Conservation (phyloP, 2,888 invertebrate genomes). For the Hoplodrina ambigua region DNA sequence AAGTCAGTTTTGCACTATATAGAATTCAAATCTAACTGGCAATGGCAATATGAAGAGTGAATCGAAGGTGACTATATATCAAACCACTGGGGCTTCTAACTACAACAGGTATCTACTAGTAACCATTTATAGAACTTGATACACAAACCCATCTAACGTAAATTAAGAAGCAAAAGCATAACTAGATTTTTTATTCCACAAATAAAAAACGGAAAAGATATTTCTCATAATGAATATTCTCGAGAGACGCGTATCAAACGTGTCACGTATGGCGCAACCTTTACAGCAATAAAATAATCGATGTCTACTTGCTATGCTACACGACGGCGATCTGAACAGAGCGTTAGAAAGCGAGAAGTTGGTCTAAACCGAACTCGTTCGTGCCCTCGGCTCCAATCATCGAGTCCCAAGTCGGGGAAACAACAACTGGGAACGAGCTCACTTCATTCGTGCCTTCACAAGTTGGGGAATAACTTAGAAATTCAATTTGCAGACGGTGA, state of each 20-base stretch:
- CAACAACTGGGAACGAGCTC: slow-evolving; percentile 83
- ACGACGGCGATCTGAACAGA: slow-evolving; percentile 50
- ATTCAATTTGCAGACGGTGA: slow-evolving; percentile 85
- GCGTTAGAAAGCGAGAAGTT: slow-evolving; percentile 65
- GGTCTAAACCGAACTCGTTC: slow-evolving; percentile 68
- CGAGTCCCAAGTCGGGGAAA: slow-evolving; percentile 73
- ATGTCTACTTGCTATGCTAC: slow-evolving; percentile 52
- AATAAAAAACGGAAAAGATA: slow-evolving; percentile 29
- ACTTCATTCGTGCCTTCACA: slow-evolving; percentile 83
- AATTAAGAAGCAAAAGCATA: slow-evolving; percentile 9
- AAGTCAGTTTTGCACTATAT: neutral
- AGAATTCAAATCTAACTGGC: neutral
- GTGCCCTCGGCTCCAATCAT: slow-evolving; percentile 77
- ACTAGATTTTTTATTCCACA: slow-evolving; percentile 25
- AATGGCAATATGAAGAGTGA: neutral
- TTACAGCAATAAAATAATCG: slow-evolving; percentile 58
- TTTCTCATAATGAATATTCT: slow-evolving; percentile 16
- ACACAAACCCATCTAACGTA: neutral
- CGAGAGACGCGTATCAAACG: slow-evolving; percentile 8
- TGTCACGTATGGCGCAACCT: slow-evolving; percentile 41
- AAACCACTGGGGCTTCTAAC: neutral
- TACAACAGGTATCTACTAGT: neutral
- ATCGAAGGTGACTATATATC: neutral
- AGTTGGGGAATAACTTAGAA: slow-evolving; percentile 86
- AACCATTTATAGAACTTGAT: neutral